A percentile compares a stretch with the other conserved stretches of the same genome.
These are phyloP conservation scores for Clavelina lepadiformis DNA, from an alignment of 23 tunicate genomes.

Conservation along the genomic window DNA sequence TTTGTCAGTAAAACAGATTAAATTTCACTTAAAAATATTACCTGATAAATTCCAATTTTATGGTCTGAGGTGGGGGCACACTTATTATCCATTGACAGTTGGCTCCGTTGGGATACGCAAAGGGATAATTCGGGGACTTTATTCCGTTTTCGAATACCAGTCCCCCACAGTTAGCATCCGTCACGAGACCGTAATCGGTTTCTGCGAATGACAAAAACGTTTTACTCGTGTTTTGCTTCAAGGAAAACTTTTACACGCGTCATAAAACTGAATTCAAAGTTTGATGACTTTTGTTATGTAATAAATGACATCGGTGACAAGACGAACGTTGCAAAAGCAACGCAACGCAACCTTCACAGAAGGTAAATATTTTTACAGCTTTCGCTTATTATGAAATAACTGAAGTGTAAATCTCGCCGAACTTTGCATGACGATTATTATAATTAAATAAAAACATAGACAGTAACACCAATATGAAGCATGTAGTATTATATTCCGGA, in stretches of 20 bases:
- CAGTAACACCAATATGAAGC: too few species aligned
- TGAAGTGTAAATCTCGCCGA: neutral
- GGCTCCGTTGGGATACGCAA: constrained; percentile 39
- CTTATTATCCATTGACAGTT: constrained; percentile 59
- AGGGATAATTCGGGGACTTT: constrained; percentile 51
- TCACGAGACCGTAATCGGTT: constrained; percentile 24
- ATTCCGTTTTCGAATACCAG: constrained; percentile 45
- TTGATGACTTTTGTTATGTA: too few species aligned
- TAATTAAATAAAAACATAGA: too few species aligned
- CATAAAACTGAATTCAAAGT: too few species aligned
- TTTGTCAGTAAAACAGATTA: too few species aligned
- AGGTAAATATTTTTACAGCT: too few species aligned
- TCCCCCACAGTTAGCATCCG: constrained; percentile 57
- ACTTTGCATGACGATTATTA: neutral
- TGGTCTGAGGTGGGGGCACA: constrained; percentile 38
- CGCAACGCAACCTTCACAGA: too few species aligned
- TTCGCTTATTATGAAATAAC: too few species aligned
- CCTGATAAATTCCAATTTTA: constrained; percentile 46
- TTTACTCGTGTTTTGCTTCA: neutral
- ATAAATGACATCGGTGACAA: too few species aligned
- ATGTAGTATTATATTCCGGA: too few species aligned
- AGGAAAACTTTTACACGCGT: neutral
- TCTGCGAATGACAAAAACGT: neutral
- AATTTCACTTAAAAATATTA: too few species aligned
- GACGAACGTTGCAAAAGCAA: too few species aligned